These are phyloP conservation scores for Labeo rohita DNA, from an alignment of 2,113 vertebrate species.

Conservation along the genomic window DNA sequence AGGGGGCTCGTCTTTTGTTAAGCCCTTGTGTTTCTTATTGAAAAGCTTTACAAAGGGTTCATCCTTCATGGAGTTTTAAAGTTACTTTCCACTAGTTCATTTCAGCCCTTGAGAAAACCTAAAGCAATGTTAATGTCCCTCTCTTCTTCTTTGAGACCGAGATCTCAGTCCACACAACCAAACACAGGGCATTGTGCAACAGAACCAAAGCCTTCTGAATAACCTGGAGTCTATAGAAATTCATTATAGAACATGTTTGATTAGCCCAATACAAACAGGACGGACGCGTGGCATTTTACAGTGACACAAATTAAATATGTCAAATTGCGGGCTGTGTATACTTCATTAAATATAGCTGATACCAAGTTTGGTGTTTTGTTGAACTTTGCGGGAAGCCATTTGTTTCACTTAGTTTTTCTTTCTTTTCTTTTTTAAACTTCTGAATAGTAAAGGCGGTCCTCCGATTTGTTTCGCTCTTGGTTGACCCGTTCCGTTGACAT, in stretches of 20 bases:
- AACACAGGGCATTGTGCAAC: conserved; percentile 74
- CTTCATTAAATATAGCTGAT: not conserved
- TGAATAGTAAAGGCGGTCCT: conserved; percentile 77
- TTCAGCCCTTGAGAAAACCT: conserved; percentile 78
- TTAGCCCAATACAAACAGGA: conserved; percentile 67
- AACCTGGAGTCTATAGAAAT: conserved; percentile 80
- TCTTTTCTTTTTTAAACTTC: conserved; percentile 14
- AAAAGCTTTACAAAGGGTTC: conserved; percentile 74
- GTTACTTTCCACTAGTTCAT: conserved; percentile 86
- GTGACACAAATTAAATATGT: conserved; percentile 54
- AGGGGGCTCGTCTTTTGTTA: conserved; percentile 72
- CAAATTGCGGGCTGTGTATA: not conserved
- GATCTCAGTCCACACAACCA: conserved; percentile 75
- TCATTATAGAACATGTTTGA: conserved; percentile 80
- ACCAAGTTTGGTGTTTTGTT: conserved; percentile 25
- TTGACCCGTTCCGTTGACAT: conserved; percentile 49
- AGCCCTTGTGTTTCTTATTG: conserved; percentile 76
- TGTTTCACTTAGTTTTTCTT: conserved; percentile 62
- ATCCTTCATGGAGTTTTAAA: conserved; percentile 84
- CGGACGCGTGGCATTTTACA: conserved; percentile 73
- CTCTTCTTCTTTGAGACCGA: conserved; percentile 75
- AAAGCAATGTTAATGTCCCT: conserved; percentile 84
- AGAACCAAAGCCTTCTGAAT: conserved; percentile 78
- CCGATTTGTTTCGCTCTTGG: conserved; percentile 77
- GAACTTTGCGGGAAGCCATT: conserved; percentile 54